Percentiles rank a stretch among this genome's conserved stretches.
phyloP scores from a whole-genome alignment of 2,888 invertebrate species.

The Dynastes maya region DNA sequence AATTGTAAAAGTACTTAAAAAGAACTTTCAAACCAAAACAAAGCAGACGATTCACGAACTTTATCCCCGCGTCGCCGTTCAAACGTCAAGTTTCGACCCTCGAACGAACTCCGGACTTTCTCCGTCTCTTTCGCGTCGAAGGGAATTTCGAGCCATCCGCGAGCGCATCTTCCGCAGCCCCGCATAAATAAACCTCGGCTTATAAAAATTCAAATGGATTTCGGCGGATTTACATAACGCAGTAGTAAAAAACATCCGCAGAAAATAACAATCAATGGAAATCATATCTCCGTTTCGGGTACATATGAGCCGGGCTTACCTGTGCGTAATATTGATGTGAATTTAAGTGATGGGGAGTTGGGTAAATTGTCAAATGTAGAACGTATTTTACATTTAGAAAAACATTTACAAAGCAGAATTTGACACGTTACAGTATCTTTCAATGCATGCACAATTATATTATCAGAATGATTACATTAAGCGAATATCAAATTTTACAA shows the following conservation, averaged over 20 bases:
- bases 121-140: background rate
- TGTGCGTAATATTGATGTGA: background rate
- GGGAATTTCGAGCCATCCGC: conserved; percentile 5
- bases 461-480: too few species aligned
- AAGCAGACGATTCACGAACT: conserved; percentile 22
- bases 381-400: too few species aligned
- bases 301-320: conserved; percentile 2
- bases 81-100: conserved; percentile 20
- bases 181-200: conserved; percentile 52
- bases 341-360: background rate
- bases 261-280: conserved; percentile 49
- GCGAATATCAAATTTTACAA: too few species aligned
- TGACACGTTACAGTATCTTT: too few species aligned
- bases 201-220: conserved; percentile 49
- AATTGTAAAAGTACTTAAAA: conserved; percentile 36
- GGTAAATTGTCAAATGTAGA: too few species aligned
- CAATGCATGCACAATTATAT: too few species aligned
- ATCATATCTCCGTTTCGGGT: conserved; percentile 39
- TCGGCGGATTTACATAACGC: conserved; percentile 46
- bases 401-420: too few species aligned
- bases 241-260: conserved; percentile 48
- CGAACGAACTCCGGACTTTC: conserved; percentile 1
- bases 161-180: conserved; percentile 6
- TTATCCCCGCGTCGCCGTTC: conserved; percentile 4
- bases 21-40: conserved; percentile 21